Base-by-base conservation (phyloP, 2,888 invertebrate species). In the Tupiocoris notatus region DNA sequence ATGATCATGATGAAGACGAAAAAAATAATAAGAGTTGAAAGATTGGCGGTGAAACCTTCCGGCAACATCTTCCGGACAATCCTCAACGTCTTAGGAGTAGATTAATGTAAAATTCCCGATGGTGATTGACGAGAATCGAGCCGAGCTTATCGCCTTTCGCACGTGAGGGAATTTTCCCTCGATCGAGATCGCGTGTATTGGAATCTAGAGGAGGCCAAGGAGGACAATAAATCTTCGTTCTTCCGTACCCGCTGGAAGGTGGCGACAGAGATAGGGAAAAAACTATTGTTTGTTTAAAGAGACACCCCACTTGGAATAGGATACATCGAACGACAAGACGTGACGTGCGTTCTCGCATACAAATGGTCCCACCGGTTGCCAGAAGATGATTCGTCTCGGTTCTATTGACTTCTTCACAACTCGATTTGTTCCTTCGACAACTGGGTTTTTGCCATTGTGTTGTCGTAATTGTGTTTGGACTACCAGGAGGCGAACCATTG, bases 401-500 rank as follows among this genome's bases (percentile, higher is more conserved):
- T 21, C 73, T 73, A 73, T 73, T 73, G 73, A 73, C 73, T 73
- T 73, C 73, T 73, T 54, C 73, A 73, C 62, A 23, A 62, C 39
- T 62, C 73, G 73, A 73, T 73, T 73, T 73, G 73, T 73, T 73
- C 73, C 73, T 63, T 57, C 73, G 73, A 73, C 62, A 73, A 73
- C 73, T 73, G 73, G 59, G 39, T 20, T 75, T 58, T 24, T 21
- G 70, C 75, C 70, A 75, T 77, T 77, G 77, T 77, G 67, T 70
- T 39, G 56, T 57, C 39, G 57, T 78, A 78, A 78, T 78, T 70
- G 76, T 78, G 78, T 78, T 78, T 78, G 78, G 76, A 78, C 78
- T 73, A 39, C 23, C 39, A 54, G 58, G 57, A 61, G 25, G 21
- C 22, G 62, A 25, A 23, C 20, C 73, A 6, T n/a, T 39, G 54